Evolutionary conservation across 1,140 invertebrate species (phyloP).

Genomic region (Nymphalis io): DNA sequence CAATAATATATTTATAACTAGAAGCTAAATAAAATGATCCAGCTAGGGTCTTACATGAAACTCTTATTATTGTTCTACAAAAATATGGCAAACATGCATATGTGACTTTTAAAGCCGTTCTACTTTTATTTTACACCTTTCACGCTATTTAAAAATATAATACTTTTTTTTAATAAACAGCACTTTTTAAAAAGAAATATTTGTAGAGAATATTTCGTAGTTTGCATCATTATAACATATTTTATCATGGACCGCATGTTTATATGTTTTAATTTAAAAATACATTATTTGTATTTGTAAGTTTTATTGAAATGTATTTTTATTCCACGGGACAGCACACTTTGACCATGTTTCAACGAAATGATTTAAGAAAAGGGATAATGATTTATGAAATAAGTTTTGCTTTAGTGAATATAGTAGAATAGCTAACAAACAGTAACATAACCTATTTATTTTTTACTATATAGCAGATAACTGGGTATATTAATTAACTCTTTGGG

Average conservation of each 20-base stretch:
- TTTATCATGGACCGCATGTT: background rate
- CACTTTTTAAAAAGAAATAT: background rate
- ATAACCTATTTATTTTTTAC: no score
- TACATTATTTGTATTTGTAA: background rate
- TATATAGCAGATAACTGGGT: no score
- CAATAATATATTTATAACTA: constrained; percentile 1
- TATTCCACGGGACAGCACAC: no score
- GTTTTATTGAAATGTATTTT: no score
- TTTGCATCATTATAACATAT: background rate
- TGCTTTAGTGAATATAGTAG: no score
- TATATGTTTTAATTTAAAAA: background rate
- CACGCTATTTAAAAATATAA: constrained; percentile 23
- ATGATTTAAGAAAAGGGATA: no score
- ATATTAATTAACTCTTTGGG: background rate
- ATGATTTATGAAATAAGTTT: no score
- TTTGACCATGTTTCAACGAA: no score
- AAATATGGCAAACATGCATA: constrained; percentile 38
- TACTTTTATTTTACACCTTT: constrained; percentile 28
- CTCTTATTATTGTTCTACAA: constrained; percentile 27
- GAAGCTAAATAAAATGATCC: constrained; percentile 6
- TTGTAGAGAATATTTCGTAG: background rate
- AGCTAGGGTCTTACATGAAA: constrained; percentile 1
- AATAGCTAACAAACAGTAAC: no score
- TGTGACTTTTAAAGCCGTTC: constrained; percentile 25
- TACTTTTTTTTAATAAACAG: constrained; percentile 17